Evolutionary conservation across 1,140 invertebrate genomes (phyloP), one percentile per base, ranked within the genome.

Genomic region (Chrysoperla carnea): DNA sequence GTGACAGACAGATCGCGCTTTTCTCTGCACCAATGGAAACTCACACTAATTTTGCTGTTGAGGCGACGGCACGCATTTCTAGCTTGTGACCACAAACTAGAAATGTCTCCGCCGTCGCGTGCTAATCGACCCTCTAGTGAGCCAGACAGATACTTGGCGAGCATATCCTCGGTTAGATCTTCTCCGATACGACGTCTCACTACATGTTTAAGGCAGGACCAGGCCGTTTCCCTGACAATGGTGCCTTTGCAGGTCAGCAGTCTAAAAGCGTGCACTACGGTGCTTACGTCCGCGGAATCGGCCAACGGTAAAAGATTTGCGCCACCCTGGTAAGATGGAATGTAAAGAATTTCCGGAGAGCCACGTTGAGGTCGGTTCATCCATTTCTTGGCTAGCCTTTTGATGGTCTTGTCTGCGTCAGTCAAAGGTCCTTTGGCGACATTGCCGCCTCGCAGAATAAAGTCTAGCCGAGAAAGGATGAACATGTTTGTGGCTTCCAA

Each of bases 401-500:
- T 52, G 6, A 61, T 36, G 0, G 8, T 11, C 1, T 42, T 44
- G 39, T 59, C 61, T 9, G 50, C 36, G 1, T 1, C n/a, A 0
- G 8, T 50, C 11, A 53, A 37, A 0, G 42, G 17, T 1, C 33
- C 13, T 17, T 59, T 60, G 8, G 42, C 7, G 8, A 57, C 29
- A 0, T 41, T 13, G 6, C 45, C 42, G 4, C 52, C 50, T n/a
- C 53, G 36, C 29, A 60, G 40, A 9, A 51, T 13, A 36, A 61
- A 63, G 39, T 53, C 48, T 0, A 62, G 36, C 3, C 48, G 36
- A 1, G 62, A 54, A 29, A 59, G 13, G 0, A 64, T 44, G 38
- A 61, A 63, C 0, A 52, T 57, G 1, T 44, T 51, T 6, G 57
- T 7, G 1, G 56, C 53, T 29, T 64, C 57, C 6, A 61, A 33